Conservation (phyloP, 2,888 invertebrate genomes). For the Epsilonema sp. region DNA sequence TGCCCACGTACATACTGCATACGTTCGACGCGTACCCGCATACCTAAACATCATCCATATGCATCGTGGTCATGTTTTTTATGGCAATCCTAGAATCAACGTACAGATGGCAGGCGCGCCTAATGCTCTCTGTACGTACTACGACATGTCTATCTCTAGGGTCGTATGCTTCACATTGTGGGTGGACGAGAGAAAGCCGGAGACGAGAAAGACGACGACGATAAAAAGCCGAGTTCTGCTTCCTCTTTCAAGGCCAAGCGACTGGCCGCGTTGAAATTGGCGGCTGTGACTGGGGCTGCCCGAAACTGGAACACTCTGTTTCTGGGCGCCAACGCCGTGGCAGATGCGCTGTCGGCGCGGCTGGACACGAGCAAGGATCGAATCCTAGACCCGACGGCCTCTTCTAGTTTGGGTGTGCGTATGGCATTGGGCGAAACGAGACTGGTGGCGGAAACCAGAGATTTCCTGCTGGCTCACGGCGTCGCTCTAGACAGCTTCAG, state of each 20-base stretch:
- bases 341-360: constrained; percentile 63
- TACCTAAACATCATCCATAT: too few species aligned
- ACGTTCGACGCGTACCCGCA: too few species aligned
- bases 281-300: constrained; percentile 39
- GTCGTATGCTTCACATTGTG: constrained; percentile 74
- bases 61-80: too few species aligned
- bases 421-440: constrained; percentile 90
- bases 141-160: too few species aligned
- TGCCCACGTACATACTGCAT: too few species aligned
- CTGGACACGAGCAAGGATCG: constrained; percentile 66
- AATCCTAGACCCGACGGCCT: constrained; percentile 36
- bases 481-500: constrained; percentile 67
- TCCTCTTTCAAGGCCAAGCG: constrained; percentile 65
- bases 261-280: constrained; percentile 47
- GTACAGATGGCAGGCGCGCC: too few species aligned
- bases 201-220: too few species aligned
- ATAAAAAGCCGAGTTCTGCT: too few species aligned
- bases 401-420: constrained; percentile 67
- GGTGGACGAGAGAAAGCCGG: constrained; percentile 47
- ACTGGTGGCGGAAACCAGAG: constrained; percentile 64
- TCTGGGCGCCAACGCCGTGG: constrained; percentile 73
- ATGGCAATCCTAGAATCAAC: too few species aligned
- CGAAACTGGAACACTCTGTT: constrained; percentile 94
- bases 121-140: too few species aligned
- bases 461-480: constrained; percentile 66